Evolutionary conservation across 1,140 invertebrate species (phyloP), one percentile per base, ranked within the genome.

Genomic region (Drosophila nikananu): DNA sequence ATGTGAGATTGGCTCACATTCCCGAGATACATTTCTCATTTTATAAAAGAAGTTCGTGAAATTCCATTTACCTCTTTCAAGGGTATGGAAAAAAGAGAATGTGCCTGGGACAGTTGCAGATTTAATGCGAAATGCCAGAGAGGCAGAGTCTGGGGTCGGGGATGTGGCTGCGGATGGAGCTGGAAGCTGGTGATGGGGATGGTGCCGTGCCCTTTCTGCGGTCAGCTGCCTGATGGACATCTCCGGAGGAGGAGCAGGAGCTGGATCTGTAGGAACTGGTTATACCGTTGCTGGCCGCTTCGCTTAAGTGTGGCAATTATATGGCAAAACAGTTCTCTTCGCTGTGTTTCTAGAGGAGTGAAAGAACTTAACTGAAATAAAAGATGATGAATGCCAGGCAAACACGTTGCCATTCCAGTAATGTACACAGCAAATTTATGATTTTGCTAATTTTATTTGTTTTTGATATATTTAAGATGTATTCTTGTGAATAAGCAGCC

Each of bases 211-310:
- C 86, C 84, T 83, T 89, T 90, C 86, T 89, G 86, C 73, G 86
- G 86, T 90, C 86, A 86, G 86, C 84, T 84, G 83, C 77, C 83
- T 89, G 83, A 89, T 89, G 84, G 84, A 89, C 81, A 86, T 61
- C 60, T 90, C 44, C 21, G 64, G 17, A 61, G 63, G 9, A 25
- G 63, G 9, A 25, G 58, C n/a, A 48, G 54, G 32, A 51, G 68
- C 51, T 49, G 61, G 52, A 44, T 25, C 37, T 49, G 63, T 68
- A 51, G 71, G 65, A 89, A 89, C 86, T 81, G 86, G 81, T 90
- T 83, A 83, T 90, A 89, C 86, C 86, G 86, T 89, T 89, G 86
- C 81, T 59, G 62, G 54, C 44, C 44, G 37, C 52, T 67, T 12
- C 42, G 62, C 54, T 67, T 68, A 83, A 83, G 70, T 83, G 64